Conservation (phyloP, 2,797 vertebrate species). For the Parotocinclus haroldoi region DNA sequence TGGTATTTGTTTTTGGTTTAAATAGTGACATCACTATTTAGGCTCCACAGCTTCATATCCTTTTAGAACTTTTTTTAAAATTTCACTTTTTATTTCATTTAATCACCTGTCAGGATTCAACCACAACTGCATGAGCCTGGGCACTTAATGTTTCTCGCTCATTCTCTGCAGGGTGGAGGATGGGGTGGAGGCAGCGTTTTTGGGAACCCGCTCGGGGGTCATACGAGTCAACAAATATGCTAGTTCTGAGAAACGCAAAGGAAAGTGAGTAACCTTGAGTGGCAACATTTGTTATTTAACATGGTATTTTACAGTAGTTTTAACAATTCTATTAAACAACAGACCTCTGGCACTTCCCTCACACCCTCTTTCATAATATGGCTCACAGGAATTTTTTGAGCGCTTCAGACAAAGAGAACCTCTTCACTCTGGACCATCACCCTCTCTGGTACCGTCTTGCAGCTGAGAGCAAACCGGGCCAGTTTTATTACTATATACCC, state of each 20-base stretch:
- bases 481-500: conserved; percentile 81
- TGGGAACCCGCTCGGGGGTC: conserved; percentile 88
- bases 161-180: conserved; percentile 66
- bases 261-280: conserved; percentile 71
- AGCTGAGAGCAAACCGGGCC: conserved; percentile 80
- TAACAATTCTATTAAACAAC: too few species aligned
- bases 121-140: too few species aligned
- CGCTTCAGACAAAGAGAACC: conserved; percentile 74
- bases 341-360: too few species aligned
- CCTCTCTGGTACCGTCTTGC: conserved; percentile 94
- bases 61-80: too few species aligned
- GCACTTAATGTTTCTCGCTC: neutral
- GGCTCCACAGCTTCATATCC: too few species aligned
- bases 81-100: too few species aligned
- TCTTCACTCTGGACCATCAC: conserved; percentile 91
- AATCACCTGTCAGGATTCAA: neutral
- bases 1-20: too few species aligned
- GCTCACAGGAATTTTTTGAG: conserved; percentile 82
- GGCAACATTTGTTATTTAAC: neutral
- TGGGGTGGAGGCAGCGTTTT: conserved; percentile 82
- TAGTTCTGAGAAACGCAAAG: conserved; percentile 79
- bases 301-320: too few species aligned
- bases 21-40: too few species aligned
- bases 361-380: neutral
- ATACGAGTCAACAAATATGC: conserved; percentile 79